A percentile compares a stretch with the other conserved stretches of the same genome.
phyloP scores from a whole-genome alignment of 2,113 vertebrate genomes.

The Channa maculata region DNA sequence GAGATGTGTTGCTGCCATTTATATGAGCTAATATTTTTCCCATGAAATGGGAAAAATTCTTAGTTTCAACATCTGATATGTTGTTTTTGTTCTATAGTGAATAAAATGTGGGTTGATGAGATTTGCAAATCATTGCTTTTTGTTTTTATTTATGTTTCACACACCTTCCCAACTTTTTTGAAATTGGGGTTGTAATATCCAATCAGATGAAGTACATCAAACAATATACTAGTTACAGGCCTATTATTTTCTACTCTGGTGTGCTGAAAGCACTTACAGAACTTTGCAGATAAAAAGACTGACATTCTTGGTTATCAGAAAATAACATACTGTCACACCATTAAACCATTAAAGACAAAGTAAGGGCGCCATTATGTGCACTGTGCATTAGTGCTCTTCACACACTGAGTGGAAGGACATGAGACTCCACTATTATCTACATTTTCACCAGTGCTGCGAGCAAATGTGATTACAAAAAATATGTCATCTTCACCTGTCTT shows the following conservation, averaged over 20 bases:
- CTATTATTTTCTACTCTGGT: conserved; percentile 14
- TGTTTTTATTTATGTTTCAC: no score
- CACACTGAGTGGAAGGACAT: not conserved
- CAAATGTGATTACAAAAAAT: conserved; percentile 22
- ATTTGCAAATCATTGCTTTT: no score
- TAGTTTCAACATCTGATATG: no score
- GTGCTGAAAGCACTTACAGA: conserved; percentile 23
- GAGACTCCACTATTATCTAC: conserved; percentile 16
- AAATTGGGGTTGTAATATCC: not conserved
- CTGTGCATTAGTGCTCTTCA: conserved; percentile 39
- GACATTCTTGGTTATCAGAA: conserved; percentile 37
- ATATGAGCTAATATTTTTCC: no score
- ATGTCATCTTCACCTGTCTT: conserved; percentile 14
- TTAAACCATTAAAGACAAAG: conserved; percentile 39
- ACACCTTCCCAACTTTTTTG: no score
- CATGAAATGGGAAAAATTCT: no score
- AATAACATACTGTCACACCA: conserved; percentile 52
- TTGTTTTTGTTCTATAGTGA: no score
- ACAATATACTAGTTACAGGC: conserved; percentile 7
- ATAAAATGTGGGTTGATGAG: no score
- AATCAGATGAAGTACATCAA: conserved; percentile 19
- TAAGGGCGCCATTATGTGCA: conserved; percentile 34
- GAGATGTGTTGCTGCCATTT: no score
- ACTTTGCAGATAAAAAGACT: conserved; percentile 21
- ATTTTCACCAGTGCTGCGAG: conserved; percentile 4